Percentiles rank a stretch among this genome's conserved stretches.
Evolutionary conservation across 2,113 vertebrate species (phyloP).

Genomic region (Bothrops jararaca): DNA sequence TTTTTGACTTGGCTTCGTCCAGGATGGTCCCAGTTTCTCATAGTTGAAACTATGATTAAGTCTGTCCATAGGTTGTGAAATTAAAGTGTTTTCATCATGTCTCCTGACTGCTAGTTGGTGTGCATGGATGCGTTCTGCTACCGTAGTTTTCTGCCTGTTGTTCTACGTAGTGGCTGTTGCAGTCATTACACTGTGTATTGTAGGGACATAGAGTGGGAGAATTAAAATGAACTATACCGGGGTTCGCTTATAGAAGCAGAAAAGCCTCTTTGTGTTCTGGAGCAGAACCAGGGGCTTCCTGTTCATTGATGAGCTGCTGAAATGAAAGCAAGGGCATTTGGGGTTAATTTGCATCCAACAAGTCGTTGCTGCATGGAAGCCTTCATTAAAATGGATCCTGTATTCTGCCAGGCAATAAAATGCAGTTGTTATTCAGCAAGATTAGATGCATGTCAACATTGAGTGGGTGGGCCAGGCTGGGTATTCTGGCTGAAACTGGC

Average conservation of each 20-base stretch:
- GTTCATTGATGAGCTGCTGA: not conserved
- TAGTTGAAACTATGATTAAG: no score
- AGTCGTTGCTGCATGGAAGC: not conserved
- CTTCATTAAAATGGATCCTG: not conserved
- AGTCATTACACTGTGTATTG: no score
- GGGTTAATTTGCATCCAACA: not conserved
- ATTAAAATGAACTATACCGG: not conserved
- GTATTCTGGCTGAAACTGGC: conserved; percentile 2
- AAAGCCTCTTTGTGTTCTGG: not conserved
- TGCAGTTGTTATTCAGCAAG: not conserved
- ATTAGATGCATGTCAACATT: not conserved
- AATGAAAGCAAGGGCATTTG: not conserved
- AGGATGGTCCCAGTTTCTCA: no score
- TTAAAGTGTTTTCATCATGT: no score
- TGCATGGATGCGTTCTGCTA: not conserved
- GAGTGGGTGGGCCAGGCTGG: not conserved
- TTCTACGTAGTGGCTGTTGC: not conserved
- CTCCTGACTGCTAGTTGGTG: not conserved
- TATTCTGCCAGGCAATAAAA: not conserved
- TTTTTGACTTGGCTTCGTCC: no score
- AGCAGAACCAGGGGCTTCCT: no score
- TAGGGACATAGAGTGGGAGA: no score
- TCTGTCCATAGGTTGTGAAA: no score
- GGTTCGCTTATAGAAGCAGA: not conserved
- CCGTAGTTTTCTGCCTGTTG: not conserved